These are phyloP conservation scores for Lamellibrachia luymesi DNA, from an alignment of 1,140 invertebrate species.

Conservation along the genomic window DNA sequence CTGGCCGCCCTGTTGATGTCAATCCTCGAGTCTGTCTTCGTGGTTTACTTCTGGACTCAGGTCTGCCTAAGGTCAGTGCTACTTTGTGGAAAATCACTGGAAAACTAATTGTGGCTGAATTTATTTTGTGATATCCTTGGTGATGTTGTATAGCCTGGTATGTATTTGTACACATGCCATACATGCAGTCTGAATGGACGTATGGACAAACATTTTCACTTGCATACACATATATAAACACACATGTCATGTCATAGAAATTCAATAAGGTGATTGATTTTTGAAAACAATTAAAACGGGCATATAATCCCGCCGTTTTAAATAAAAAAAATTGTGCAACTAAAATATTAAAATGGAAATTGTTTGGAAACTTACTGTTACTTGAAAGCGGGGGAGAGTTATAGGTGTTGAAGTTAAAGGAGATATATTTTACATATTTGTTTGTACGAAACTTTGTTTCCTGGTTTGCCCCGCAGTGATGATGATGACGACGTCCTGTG, in stretches of 20 bases:
- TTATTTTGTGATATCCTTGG: not conserved
- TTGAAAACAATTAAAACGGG: not conserved
- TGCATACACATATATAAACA: not conserved
- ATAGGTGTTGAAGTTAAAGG: not conserved
- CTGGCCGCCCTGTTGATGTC: conserved; percentile 30
- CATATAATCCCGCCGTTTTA: not conserved
- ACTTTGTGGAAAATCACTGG: too few species aligned
- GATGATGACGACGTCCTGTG: conserved; percentile 26
- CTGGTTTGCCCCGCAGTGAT: not conserved
- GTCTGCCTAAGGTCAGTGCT: conserved; percentile 34
- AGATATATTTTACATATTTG: not conserved
- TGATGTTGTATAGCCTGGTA: not conserved
- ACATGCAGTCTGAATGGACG: not conserved
- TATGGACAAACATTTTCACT: not conserved
- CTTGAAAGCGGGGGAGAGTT: not conserved
- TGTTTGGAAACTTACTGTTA: not conserved
- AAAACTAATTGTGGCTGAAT: conserved; percentile 5
- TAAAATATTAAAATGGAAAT: not conserved
- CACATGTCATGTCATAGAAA: not conserved
- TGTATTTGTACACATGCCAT: not conserved
- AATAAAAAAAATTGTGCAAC: not conserved
- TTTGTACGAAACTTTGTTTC: not conserved
- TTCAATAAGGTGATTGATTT: not conserved
- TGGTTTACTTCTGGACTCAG: conserved; percentile 34
- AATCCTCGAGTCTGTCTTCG: conserved; percentile 36